These are phyloP conservation scores for Leucoma salicis DNA, from an alignment of 2,888 invertebrate species.

Conservation along the genomic window DNA sequence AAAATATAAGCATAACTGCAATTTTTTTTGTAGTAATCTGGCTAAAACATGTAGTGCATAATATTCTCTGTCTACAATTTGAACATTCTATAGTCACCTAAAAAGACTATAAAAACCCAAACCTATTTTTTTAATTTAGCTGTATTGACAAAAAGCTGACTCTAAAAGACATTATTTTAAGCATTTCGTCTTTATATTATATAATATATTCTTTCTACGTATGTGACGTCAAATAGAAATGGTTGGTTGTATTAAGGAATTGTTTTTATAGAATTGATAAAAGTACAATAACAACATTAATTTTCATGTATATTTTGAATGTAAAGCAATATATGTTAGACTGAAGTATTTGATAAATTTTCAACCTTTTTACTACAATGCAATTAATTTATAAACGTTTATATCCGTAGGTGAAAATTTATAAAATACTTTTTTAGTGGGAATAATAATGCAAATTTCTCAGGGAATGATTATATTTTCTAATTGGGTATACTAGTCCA, in stretches of 20 bases:
- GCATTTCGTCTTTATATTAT: too few relatives aligned
- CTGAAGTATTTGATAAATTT: conserved; percentile 74
- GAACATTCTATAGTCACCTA: too few relatives aligned
- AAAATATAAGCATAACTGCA: too few relatives aligned
- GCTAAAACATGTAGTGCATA: too few relatives aligned
- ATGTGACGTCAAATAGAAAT: conserved; percentile 50
- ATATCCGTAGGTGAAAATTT: conserved; percentile 66
- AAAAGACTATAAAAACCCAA: too few relatives aligned
- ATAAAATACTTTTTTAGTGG: conserved; percentile 63
- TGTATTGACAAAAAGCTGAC: too few relatives aligned
- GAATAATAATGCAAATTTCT: conserved; percentile 45
- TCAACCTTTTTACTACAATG: conserved; percentile 57
- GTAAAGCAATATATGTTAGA: conserved; percentile 77
- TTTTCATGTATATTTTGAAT: conserved; percentile 73
- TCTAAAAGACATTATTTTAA: too few relatives aligned
- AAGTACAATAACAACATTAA: conserved; percentile 56
- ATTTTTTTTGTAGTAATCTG: too few relatives aligned
- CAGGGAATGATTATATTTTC: conserved; percentile 71
- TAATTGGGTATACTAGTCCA: conserved; percentile 79
- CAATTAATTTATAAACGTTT: conserved; percentile 57
- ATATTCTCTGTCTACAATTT: too few relatives aligned
- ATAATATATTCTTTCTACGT: background rate
- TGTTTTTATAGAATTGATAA: conserved; percentile 61
- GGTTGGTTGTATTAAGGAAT: conserved; percentile 56
- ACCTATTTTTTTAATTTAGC: too few relatives aligned